Evolutionary conservation across 2,888 invertebrate species (phyloP).

Genomic region (Tanypteryx hageni): DNA sequence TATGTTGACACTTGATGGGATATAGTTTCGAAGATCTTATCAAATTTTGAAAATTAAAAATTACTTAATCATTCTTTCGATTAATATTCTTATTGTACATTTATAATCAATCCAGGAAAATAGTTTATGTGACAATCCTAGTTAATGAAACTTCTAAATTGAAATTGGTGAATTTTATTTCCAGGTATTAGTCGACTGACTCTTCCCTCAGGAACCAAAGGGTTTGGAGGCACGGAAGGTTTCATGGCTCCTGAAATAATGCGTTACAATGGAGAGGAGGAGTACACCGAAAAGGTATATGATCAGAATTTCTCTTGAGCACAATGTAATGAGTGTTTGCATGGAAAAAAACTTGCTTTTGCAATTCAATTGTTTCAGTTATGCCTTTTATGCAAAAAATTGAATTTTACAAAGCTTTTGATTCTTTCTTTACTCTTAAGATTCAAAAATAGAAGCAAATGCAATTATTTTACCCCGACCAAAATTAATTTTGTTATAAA

Average conservation of each 20-base stretch:
- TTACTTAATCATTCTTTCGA: too few relatives aligned
- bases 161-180: constrained; percentile 62
- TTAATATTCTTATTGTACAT: too few relatives aligned
- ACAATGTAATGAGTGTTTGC: neutral
- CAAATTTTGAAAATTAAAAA: too few relatives aligned
- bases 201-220: constrained; percentile 94
- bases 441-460: too few relatives aligned
- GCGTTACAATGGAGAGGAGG: constrained; percentile 98
- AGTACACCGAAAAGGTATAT: constrained; percentile 95
- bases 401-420: neutral
- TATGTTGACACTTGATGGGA: neutral
- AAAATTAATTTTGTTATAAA: too few relatives aligned
- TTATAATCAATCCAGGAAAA: too few relatives aligned
- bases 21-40: neutral
- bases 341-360: neutral
- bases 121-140: too few relatives aligned
- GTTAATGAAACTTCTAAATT: too few relatives aligned
- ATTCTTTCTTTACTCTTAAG: neutral
- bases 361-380: neutral
- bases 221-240: constrained; percentile 99
- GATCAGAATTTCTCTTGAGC: too few relatives aligned
- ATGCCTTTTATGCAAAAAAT: neutral
- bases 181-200: constrained; percentile 90
- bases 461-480: too few relatives aligned
- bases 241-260: constrained; percentile 99